A percentile compares a stretch with the other conserved stretches of the same genome.
phyloP scores from a whole-genome alignment of 2,797 vertebrate genomes.

The Rhabdomys pumilio region DNA sequence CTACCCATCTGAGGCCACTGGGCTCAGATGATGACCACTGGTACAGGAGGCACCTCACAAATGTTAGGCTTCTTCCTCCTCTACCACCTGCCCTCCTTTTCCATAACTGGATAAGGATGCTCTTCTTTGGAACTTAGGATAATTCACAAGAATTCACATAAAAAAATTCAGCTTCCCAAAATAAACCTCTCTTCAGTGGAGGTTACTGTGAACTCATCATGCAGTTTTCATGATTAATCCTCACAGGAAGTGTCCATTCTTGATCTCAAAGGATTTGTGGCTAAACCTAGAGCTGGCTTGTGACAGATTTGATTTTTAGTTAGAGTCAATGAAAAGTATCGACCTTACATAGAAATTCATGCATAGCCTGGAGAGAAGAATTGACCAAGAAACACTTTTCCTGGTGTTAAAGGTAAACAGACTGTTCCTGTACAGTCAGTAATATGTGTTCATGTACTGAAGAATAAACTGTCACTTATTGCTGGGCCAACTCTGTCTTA shows the following conservation, averaged over 20 bases:
- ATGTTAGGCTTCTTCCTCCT: neutral
- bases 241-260: slow-evolving; percentile 45
- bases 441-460: neutral
- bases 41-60: neutral
- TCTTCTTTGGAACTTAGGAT: slow-evolving; percentile 44
- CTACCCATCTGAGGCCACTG: neutral
- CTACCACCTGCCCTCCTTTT: neutral
- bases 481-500: neutral
- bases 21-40: neutral
- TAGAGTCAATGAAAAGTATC: slow-evolving; percentile 68
- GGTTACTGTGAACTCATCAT: slow-evolving; percentile 21
- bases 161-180: slow-evolving; percentile 70
- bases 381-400: slow-evolving; percentile 38
- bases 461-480: neutral
- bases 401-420: neutral
- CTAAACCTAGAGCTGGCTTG: slow-evolving; percentile 51
- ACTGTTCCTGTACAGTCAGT: neutral
- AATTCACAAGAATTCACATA: slow-evolving; percentile 46
- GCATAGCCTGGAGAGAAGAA: slow-evolving; percentile 33
- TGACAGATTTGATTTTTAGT: slow-evolving; percentile 42
- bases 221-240: slow-evolving; percentile 21
- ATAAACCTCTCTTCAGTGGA: slow-evolving; percentile 46
- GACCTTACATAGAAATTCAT: slow-evolving; percentile 48
- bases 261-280: slow-evolving; percentile 69
- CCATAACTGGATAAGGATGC: neutral